Percentiles rank a stretch among this genome's conserved stretches.
phyloP scores from a whole-genome alignment of 2,113 vertebrate genomes.

The Phoenicopterus ruber region DNA sequence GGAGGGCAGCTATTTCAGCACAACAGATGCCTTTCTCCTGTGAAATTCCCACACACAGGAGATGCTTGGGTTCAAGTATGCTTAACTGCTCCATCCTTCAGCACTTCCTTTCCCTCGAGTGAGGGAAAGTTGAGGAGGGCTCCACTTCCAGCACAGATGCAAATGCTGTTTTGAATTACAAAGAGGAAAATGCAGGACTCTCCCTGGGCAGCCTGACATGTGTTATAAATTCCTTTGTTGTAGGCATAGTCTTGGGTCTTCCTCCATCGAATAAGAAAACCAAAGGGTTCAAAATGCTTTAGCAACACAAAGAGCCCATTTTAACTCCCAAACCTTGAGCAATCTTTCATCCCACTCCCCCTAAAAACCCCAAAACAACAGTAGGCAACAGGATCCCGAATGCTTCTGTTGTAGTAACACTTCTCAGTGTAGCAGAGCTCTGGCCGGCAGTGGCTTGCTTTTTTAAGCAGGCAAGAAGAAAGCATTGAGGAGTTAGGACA shows the following conservation, averaged over 20 bases:
- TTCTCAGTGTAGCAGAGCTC: background rate
- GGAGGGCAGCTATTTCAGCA: slow-evolving; percentile 38
- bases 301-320: background rate
- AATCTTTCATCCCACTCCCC: background rate
- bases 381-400: background rate
- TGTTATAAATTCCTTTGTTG: slow-evolving; percentile 52
- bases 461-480: background rate
- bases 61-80: slow-evolving; percentile 37
- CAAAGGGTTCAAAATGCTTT: slow-evolving; percentile 5
- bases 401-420: background rate
- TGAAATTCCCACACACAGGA: slow-evolving; percentile 23
- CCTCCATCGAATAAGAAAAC: background rate
- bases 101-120: slow-evolving; percentile 44
- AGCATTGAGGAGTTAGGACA: background rate
- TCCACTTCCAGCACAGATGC: background rate
- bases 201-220: slow-evolving; percentile 30
- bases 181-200: slow-evolving; percentile 25
- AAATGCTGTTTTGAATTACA: slow-evolving; percentile 67
- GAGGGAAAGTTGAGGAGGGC: slow-evolving; percentile 11
- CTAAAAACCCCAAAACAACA: background rate
- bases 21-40: slow-evolving; percentile 59
- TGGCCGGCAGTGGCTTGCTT: background rate
- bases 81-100: slow-evolving; percentile 42
- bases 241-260: slow-evolving; percentile 14
- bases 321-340: background rate